Conservation (phyloP, 2,113 vertebrate species). For the Prolemur simus region DNA sequence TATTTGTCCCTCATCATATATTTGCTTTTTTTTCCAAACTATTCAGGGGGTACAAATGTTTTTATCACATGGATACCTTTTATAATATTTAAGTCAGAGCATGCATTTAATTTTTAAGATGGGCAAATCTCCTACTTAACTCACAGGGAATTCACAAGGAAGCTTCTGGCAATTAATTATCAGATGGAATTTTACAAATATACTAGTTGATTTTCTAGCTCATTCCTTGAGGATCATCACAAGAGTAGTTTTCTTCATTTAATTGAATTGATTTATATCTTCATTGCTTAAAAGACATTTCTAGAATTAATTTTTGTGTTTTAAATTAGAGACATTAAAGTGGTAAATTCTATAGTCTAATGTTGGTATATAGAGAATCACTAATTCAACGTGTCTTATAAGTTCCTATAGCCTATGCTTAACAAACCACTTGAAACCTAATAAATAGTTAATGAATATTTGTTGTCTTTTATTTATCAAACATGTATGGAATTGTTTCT, state of each 20-base stretch:
- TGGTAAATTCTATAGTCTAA: not conserved
- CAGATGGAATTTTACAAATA: not conserved
- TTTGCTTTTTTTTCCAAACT: too few relatives aligned
- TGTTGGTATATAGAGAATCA: conserved; percentile 14
- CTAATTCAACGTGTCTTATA: conserved; percentile 39
- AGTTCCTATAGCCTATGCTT: not conserved
- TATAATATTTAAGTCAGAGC: too few relatives aligned
- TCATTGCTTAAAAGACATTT: conserved; percentile 2
- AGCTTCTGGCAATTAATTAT: not conserved
- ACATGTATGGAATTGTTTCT: not conserved
- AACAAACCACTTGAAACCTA: not conserved
- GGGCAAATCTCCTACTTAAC: not conserved
- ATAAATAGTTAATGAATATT: conserved; percentile 43
- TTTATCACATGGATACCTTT: too few relatives aligned
- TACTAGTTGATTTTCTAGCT: not conserved
- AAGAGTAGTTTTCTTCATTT: not conserved
- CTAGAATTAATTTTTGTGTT: not conserved
- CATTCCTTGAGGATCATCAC: not conserved
- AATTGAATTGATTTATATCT: not conserved
- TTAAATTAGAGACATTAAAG: conserved; percentile 23
- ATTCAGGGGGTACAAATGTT: too few relatives aligned
- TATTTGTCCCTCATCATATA: not conserved
- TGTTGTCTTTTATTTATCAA: conserved; percentile 42
- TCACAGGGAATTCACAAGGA: not conserved
- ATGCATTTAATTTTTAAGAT: not conserved